Evolutionary conservation across 2,113 vertebrate species (phyloP).

Genomic region (Guaruba guarouba): DNA sequence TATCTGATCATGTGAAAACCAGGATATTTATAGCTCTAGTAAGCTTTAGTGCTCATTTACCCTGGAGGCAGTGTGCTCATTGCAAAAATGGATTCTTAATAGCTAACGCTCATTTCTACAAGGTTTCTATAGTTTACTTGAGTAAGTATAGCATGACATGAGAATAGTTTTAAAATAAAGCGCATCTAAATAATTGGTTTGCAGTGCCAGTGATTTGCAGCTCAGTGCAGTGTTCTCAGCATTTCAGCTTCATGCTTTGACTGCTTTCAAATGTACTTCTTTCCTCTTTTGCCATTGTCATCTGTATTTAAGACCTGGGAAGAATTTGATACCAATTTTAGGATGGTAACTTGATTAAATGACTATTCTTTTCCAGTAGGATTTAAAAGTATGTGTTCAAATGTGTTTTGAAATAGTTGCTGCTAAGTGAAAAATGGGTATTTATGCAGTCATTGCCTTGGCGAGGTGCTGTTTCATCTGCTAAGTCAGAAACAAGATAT

Average conservation of each 20-base stretch:
- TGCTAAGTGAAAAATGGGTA: neutral
- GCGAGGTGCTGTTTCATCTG: neutral
- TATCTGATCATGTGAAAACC: conserved; percentile 46
- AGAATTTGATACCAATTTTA: neutral
- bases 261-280: neutral
- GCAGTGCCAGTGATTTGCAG: neutral
- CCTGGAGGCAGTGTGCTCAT: conserved; percentile 63
- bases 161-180: conserved; percentile 35
- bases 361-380: neutral
- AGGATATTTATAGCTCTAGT: conserved; percentile 72
- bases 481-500: neutral
- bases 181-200: neutral
- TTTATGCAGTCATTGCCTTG: neutral
- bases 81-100: conserved; percentile 69
- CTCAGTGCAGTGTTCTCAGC: neutral
- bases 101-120: conserved; percentile 55
- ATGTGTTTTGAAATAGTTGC: neutral
- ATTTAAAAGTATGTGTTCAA: neutral
- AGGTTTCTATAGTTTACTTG: conserved; percentile 45
- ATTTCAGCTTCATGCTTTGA: neutral
- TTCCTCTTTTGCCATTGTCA: neutral
- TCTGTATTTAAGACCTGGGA: neutral
- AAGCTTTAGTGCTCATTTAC: conserved; percentile 54
- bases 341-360: neutral
- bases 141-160: conserved; percentile 24